Conservation (phyloP, 2,888 invertebrate genomes). For the Tetragonisca angustula region DNA sequence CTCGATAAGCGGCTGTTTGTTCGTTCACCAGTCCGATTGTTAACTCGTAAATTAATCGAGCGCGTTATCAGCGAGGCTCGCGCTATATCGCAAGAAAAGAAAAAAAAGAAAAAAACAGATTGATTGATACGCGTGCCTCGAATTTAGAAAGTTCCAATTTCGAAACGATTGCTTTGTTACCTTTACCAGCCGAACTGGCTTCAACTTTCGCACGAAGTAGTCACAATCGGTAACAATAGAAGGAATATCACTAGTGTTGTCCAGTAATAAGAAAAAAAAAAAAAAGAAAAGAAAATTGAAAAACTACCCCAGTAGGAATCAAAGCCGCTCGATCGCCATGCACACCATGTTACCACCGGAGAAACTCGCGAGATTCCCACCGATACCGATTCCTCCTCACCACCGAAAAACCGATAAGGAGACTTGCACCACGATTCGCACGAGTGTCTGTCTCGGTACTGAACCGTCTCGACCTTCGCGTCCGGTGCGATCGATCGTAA, state of each 20-base stretch:
- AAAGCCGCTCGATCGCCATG: background rate
- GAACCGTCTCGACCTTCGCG: slow-evolving; percentile 48
- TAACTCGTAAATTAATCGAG: background rate
- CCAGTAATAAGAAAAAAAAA: background rate
- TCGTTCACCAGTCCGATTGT: too few species aligned
- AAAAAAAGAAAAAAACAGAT: too few species aligned
- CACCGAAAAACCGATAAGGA: background rate
- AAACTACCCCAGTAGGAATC: background rate
- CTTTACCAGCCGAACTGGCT: background rate
- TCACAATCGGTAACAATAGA: background rate
- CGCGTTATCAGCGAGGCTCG: background rate
- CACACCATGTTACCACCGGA: background rate
- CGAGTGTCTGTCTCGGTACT: slow-evolving; percentile 19
- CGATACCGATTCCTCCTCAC: background rate
- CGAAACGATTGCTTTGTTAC: background rate
- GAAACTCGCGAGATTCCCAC: background rate
- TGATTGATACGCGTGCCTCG: background rate
- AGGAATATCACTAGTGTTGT: background rate
- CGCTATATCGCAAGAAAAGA: background rate
- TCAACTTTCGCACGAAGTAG: too few species aligned
- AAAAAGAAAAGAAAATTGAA: background rate
- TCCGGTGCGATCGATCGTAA: slow-evolving; percentile 39
- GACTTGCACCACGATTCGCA: background rate
- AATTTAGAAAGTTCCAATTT: background rate
- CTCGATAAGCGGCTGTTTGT: background rate